phyloP scores from a whole-genome alignment of 1,140 invertebrate species.

The Carcinoscorpius rotundicauda region DNA sequence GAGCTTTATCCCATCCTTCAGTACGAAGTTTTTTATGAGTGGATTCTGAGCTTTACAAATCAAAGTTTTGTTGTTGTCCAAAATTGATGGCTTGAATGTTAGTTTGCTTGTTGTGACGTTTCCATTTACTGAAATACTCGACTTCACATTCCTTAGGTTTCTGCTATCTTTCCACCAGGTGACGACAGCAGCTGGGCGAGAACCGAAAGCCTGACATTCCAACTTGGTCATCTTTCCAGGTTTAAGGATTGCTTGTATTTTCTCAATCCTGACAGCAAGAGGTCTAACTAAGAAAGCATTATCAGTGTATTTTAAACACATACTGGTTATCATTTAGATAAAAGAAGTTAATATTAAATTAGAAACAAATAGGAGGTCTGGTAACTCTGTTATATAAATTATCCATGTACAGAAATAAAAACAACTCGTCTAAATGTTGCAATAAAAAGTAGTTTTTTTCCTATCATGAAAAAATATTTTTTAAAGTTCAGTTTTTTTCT shows the following conservation, averaged over 20 bases:
- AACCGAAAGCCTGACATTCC: slow-evolving; percentile 66
- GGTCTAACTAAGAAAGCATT: slow-evolving; percentile 55
- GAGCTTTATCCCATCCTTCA: slow-evolving; percentile 55
- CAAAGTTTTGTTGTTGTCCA: slow-evolving; percentile 23
- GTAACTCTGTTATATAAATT: too few relatives aligned
- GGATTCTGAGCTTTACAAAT: slow-evolving; percentile 27
- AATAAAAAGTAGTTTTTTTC: too few relatives aligned
- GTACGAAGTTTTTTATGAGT: slow-evolving; percentile 40
- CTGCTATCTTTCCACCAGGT: slow-evolving; percentile 65
- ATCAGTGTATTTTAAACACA: too few relatives aligned
- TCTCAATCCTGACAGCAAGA: slow-evolving; percentile 62
- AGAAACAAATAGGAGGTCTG: too few relatives aligned
- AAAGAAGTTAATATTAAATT: too few relatives aligned
- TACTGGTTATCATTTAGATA: too few relatives aligned
- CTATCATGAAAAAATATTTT: too few relatives aligned
- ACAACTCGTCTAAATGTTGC: too few relatives aligned
- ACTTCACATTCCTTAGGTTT: slow-evolving; percentile 44
- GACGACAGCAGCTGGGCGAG: slow-evolving; percentile 61
- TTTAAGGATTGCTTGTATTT: slow-evolving; percentile 59
- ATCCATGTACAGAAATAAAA: too few relatives aligned
- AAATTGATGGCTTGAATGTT: slow-evolving; percentile 18
- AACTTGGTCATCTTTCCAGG: slow-evolving; percentile 69
- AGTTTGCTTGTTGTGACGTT: slow-evolving; percentile 37
- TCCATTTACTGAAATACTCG: slow-evolving; percentile 52
- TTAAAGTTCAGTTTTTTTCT: too few relatives aligned